Evolutionary conservation across 1,140 invertebrate species (phyloP).

Genomic region (Schmidtea mediterranea): DNA sequence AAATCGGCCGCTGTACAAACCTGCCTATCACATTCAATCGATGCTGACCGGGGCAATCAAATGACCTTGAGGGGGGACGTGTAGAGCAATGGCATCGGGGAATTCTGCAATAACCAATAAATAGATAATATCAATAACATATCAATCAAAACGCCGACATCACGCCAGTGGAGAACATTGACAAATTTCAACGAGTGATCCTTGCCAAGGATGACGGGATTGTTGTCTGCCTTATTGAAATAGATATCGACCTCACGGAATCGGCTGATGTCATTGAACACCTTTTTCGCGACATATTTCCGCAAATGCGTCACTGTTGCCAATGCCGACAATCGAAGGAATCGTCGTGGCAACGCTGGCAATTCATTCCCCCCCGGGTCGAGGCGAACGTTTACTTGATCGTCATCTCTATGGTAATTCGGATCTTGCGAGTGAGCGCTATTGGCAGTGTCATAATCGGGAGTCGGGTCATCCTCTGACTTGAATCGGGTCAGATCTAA

Average conservation of each 20-base stretch:
- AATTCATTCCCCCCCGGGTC: slow-evolving; percentile 16
- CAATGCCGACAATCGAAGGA: slow-evolving; percentile 71
- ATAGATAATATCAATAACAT: too few species aligned
- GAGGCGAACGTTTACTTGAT: slow-evolving; percentile 38
- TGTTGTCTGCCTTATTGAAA: slow-evolving; percentile 57
- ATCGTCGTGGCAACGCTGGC: slow-evolving; percentile 32
- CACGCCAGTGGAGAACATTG: slow-evolving; percentile 74
- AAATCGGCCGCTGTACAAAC: too few species aligned
- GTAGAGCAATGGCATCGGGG: too few species aligned
- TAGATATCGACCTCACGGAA: slow-evolving; percentile 60
- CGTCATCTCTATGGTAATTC: slow-evolving; percentile 71
- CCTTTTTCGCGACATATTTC: slow-evolving; percentile 83
- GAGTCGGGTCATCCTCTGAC: slow-evolving; percentile 7
- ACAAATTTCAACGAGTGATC: slow-evolving; percentile 97
- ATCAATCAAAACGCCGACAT: neutral
- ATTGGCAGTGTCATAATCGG: slow-evolving; percentile 10
- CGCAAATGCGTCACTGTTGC: slow-evolving; percentile 84
- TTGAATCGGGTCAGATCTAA: slow-evolving; percentile 10
- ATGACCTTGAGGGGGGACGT: too few species aligned
- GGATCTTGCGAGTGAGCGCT: slow-evolving; percentile 31
- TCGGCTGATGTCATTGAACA: slow-evolving; percentile 60
- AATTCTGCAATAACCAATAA: too few species aligned
- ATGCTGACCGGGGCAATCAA: too few species aligned
- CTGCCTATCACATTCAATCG: too few species aligned
- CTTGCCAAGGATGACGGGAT: slow-evolving; percentile 86